Percentiles rank a stretch among this genome's conserved stretches.
phyloP scores from a whole-genome alignment of 2,888 invertebrate genomes.

The Polyommatus icarus region DNA sequence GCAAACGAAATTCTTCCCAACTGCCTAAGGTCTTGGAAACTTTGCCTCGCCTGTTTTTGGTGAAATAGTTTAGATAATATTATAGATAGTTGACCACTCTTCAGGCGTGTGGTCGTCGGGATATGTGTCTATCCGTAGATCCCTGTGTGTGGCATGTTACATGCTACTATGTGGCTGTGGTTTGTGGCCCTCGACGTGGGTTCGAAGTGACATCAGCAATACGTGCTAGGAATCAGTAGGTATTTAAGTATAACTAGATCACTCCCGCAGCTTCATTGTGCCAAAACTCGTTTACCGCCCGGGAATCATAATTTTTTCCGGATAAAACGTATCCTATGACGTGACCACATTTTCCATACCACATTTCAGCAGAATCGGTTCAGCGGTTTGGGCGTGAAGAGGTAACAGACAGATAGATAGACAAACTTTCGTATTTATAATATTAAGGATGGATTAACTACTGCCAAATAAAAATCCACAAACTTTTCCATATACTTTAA shows the following conservation, averaged over 20 bases:
- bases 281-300: too few species aligned
- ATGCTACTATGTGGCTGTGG: constrained; percentile 3
- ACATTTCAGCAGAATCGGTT: too few species aligned
- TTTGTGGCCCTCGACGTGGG: neutral
- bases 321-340: too few species aligned
- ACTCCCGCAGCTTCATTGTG: too few species aligned
- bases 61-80: constrained; percentile 18
- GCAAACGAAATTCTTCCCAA: constrained; percentile 13
- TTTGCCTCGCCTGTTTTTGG: constrained; percentile 8
- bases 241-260: neutral
- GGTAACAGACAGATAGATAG: too few species aligned
- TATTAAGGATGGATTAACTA: too few species aligned
- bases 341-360: too few species aligned
- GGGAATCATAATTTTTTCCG: too few species aligned
- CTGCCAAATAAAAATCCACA: too few species aligned
- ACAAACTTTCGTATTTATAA: too few species aligned
- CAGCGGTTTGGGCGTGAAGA: too few species aligned
- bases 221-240: neutral
- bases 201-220: constrained; percentile 6
- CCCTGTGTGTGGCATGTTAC: constrained; percentile 28
- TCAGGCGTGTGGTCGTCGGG: constrained; percentile 16
- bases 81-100: constrained; percentile 21
- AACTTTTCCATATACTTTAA: too few species aligned
- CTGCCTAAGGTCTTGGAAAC: neutral
- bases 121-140: constrained; percentile 22